Percentiles rank a stretch among this genome's conserved stretches.
Evolutionary conservation across 2,113 vertebrate species (phyloP).

Genomic region (Serinus canaria): DNA sequence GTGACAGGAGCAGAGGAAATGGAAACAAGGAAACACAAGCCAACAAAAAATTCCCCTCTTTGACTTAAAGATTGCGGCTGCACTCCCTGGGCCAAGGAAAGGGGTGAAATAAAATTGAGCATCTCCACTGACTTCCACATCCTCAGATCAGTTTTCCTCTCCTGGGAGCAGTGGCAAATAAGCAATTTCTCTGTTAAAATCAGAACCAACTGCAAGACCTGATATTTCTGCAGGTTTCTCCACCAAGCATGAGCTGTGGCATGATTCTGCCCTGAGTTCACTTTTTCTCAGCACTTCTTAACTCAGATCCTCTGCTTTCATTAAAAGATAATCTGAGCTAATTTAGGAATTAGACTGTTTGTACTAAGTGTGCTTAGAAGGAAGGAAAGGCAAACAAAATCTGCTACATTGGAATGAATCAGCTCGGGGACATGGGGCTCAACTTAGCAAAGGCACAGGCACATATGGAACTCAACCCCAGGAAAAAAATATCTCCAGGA

Average conservation of each 20-base stretch:
- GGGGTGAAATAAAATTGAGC: not conserved
- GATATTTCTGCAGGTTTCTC: not conserved
- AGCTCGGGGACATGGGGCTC: conserved; percentile 12
- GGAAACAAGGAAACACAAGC: not conserved
- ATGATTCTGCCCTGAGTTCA: not conserved
- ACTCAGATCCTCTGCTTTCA: not conserved
- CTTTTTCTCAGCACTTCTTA: conserved; percentile 9
- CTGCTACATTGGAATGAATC: conserved; percentile 50
- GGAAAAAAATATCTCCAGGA: conserved; percentile 36
- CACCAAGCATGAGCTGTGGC: not conserved
- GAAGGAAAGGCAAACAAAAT: conserved; percentile 56
- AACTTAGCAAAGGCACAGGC: conserved; percentile 46
- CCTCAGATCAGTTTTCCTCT: not conserved
- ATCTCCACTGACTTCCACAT: not conserved
- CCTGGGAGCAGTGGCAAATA: not conserved
- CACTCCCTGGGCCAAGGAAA: not conserved
- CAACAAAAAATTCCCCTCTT: not conserved
- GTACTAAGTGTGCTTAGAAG: conserved; percentile 49
- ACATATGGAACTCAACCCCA: conserved; percentile 44
- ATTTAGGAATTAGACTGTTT: conserved; percentile 60
- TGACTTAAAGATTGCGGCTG: not conserved
- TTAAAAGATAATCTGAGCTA: conserved; percentile 51
- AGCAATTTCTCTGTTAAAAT: not conserved
- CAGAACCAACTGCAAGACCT: not conserved
- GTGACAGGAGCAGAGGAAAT: not conserved